phyloP scores from a whole-genome alignment of 23 tunicate species.

The Diplosoma virens region DNA sequence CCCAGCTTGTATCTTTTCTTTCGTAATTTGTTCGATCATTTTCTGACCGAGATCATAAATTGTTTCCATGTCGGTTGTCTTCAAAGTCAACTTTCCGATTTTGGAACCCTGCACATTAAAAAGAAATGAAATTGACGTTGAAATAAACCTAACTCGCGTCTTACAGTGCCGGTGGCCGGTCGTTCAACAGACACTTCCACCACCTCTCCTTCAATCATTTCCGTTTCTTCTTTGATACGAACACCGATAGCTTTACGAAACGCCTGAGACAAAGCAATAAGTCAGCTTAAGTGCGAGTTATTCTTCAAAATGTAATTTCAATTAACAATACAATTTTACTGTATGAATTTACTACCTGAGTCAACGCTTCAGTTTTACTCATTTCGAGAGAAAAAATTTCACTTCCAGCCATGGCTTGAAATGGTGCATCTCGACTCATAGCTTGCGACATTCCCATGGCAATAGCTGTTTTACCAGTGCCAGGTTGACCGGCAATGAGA shows the following conservation, averaged over 20 bases:
- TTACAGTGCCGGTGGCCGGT: constrained; percentile 98
- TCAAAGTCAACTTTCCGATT: constrained; percentile 92
- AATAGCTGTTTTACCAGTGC: constrained; percentile 98
- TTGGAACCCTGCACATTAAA: constrained; percentile 67
- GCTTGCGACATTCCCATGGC: constrained; percentile 99
- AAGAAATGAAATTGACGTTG: not conserved
- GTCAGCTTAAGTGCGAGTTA: no score
- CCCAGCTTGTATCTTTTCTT: constrained; percentile 96
- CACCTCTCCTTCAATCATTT: constrained; percentile 98
- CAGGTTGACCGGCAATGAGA: constrained; percentile 97
- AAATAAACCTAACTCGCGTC: not conserved
- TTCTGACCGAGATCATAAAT: constrained; percentile 95
- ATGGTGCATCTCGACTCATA: constrained; percentile 95
- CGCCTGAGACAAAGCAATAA: constrained; percentile 61
- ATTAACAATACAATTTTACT: no score
- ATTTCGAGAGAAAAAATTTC: constrained; percentile 97
- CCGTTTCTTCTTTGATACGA: constrained; percentile 97
- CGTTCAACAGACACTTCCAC: constrained; percentile 97
- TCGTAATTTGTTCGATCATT: constrained; percentile 97
- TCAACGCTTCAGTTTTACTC: constrained; percentile 99
- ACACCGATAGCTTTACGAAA: constrained; percentile 96
- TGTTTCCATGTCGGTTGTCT: constrained; percentile 99
- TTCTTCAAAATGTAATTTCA: no score
- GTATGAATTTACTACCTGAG: constrained; percentile 84
- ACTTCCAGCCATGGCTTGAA: constrained; percentile 94